Evolutionary conservation across 2,113 vertebrate genomes (phyloP), one percentile per base, ranked within the genome.

Genomic region (Pelmatolapia mariae): DNA sequence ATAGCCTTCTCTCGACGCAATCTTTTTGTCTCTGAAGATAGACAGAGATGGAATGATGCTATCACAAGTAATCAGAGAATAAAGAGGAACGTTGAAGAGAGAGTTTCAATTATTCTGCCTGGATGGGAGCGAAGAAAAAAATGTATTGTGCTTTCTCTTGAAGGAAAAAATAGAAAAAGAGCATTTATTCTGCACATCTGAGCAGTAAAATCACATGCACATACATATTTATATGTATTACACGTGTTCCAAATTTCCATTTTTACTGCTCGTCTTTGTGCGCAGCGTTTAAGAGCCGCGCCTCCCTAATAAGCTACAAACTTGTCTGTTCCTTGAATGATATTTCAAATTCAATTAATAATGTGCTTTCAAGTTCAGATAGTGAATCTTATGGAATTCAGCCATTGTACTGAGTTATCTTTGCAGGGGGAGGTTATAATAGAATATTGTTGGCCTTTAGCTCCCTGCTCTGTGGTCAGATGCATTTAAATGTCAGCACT

Each of bases 401-500:
- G 59, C 87, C 89, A 91, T 89, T 93, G 94, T 90, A 47, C 88
- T 63, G 5, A 26, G 79, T 31, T 91, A 83, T 86, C 90, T 90
- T 90, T 92, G 89, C 86, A 87, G 89, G 87, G 84, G 84, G 79
- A 87, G 92, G 93, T 92, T 95, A 95, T 93, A 94, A 95, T 94
- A 94, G 93, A 92, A 92, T 94, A 93, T 93, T 89, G 93, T 93
- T 96, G 95, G 92, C 95, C 95, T 96, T 96, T 96, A 83, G 83
- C 93, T 93, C 88, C 43, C 89, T 86, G 89, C 92, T 92, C 94
- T 84, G 86, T 86, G 93, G 94, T 94, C 95, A 93, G 93, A 94
- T 94, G 91, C 94, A 95, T 96, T 94, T 96, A 95, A 96, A 96
- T 96, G 95, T 96, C 95, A 96, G 89, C 94, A 43, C 90, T 86